Percentiles rank a stretch among this genome's conserved stretches.
phyloP scores from a whole-genome alignment of 2,113 vertebrate genomes.

The Diadophis punctatus region DNA sequence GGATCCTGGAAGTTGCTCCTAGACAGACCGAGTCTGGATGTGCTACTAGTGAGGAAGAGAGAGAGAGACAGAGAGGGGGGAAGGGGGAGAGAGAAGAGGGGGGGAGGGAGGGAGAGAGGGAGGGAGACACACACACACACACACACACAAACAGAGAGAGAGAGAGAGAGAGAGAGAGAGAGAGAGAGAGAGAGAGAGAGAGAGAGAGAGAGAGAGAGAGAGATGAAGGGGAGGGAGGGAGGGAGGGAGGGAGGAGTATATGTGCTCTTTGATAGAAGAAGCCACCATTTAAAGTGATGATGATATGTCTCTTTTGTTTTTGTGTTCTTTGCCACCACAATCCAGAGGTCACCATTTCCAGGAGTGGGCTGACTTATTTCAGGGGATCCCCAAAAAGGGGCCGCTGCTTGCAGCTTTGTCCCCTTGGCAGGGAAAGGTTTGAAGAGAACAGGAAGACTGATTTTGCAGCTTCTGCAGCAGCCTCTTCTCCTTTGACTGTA shows the following conservation, averaged over 20 bases:
- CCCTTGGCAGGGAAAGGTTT: not conserved
- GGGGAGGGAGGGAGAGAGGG: too few relatives aligned
- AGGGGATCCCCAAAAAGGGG: not conserved
- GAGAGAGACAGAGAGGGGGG: not conserved
- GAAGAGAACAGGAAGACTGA: not conserved
- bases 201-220: rapidly evolving
- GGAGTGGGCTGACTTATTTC: not conserved
- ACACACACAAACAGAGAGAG: too few relatives aligned
- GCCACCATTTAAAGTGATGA: not conserved
- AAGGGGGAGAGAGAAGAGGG: rapidly evolving
- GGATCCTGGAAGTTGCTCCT: not conserved
- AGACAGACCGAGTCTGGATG: not conserved
- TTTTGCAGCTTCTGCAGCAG: too few relatives aligned
- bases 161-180: too few relatives aligned
- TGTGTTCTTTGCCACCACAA: too few relatives aligned
- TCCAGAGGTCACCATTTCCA: not conserved
- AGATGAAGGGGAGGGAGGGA: too few relatives aligned
- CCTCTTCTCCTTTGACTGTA: too few relatives aligned
- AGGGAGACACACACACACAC: too few relatives aligned
- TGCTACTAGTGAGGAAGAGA: not conserved
- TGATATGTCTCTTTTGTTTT: not conserved
- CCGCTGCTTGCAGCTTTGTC: not conserved
- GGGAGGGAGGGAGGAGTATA: not conserved
- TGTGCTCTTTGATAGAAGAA: too few relatives aligned
- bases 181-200: too few relatives aligned